Evolutionary conservation across 2,888 invertebrate species (phyloP).

Genomic region (Cistogaster globosa): DNA sequence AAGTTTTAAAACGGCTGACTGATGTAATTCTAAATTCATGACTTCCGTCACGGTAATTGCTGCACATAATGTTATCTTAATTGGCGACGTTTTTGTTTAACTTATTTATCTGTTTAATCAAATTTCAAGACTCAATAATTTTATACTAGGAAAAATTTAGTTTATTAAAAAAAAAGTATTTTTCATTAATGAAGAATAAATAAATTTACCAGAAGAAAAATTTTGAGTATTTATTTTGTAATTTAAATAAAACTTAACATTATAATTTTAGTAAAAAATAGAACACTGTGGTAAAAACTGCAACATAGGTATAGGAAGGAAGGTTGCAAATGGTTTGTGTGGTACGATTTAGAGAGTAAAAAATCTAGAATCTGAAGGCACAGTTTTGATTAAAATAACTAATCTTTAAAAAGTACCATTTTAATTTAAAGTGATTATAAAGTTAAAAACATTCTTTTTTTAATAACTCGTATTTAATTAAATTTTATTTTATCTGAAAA

Average conservation of each 20-base stretch:
- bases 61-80: neutral
- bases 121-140: conserved; percentile 15
- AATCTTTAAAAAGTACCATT: neutral
- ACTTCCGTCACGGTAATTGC: conserved; percentile 52
- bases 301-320: too few species aligned
- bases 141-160: neutral
- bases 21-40: conserved; percentile 10
- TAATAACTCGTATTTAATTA: neutral
- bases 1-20: neutral
- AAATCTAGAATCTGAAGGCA: neutral
- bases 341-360: too few species aligned
- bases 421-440: neutral
- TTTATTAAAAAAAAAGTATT: too few species aligned
- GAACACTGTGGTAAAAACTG: too few species aligned
- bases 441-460: neutral
- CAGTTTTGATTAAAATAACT: neutral
- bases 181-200: too few species aligned
- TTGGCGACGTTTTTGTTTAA: neutral
- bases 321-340: too few species aligned
- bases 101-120: conserved; percentile 30
- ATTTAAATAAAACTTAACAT: too few species aligned
- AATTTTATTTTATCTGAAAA: neutral
- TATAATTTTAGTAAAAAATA: too few species aligned
- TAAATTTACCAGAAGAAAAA: too few species aligned
- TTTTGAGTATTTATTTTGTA: too few species aligned